Conservation (phyloP, 2,888 invertebrate species). For the Lydus trimaculatus region DNA sequence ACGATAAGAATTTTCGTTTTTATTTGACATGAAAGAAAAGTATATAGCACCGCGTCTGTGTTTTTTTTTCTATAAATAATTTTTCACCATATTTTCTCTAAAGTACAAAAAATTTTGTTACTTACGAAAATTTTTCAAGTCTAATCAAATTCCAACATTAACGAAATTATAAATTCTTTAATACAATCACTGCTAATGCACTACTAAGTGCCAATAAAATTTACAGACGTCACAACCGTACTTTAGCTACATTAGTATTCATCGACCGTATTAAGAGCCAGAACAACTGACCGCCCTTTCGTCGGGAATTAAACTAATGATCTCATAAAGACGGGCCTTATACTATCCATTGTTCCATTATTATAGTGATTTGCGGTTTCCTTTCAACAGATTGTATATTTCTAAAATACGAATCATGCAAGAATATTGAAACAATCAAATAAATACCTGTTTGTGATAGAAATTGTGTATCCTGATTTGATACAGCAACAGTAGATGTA, state of each 20-base stretch:
- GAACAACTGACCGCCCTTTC: slow-evolving; percentile 51
- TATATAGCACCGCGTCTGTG: neutral
- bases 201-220: slow-evolving; percentile 59
- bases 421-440: neutral
- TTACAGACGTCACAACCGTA: slow-evolving; percentile 45
- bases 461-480: slow-evolving; percentile 55
- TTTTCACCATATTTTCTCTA: neutral
- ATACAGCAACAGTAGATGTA: slow-evolving; percentile 29
- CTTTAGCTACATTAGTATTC: slow-evolving; percentile 55
- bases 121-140: neutral
- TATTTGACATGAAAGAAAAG: neutral
- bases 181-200: slow-evolving; percentile 57
- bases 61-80: neutral
- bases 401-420: slow-evolving; percentile 16
- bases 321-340: slow-evolving; percentile 47
- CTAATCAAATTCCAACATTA: neutral
- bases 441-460: slow-evolving; percentile 56
- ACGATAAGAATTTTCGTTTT: slow-evolving; percentile 38
- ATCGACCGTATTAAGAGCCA: slow-evolving; percentile 49
- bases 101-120: neutral
- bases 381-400: slow-evolving; percentile 34
- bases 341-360: slow-evolving; percentile 27
- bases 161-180: slow-evolving; percentile 18
- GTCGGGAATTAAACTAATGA: slow-evolving; percentile 57
- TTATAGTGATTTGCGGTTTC: slow-evolving; percentile 44